Percentiles rank a stretch among this genome's conserved stretches.
Evolutionary conservation across 2,888 invertebrate genomes (phyloP).

Genomic region (Epirrhoe alternata): DNA sequence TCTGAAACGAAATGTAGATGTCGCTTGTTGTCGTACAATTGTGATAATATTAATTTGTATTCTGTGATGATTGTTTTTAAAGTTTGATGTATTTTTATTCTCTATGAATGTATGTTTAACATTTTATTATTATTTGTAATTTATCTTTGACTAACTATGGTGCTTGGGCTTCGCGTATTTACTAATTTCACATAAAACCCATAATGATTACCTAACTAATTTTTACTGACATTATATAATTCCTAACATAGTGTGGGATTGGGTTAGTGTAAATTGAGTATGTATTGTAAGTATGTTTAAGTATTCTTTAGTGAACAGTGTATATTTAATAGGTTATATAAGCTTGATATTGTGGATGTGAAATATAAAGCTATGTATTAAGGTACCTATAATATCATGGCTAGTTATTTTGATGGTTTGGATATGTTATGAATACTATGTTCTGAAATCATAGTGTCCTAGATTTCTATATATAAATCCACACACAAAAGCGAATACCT

Average conservation of each 20-base stretch:
- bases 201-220: neutral
- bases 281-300: neutral
- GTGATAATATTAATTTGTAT: neutral
- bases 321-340: neutral
- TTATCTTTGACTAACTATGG: conserved; percentile 14
- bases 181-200: neutral
- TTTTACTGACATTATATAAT: too few relatives aligned
- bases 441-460: too few relatives aligned
- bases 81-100: neutral
- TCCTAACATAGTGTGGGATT: too few relatives aligned
- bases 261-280: neutral
- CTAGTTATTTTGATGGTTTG: neutral
- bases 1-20: neutral
- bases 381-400: neutral
- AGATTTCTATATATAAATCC: too few relatives aligned
- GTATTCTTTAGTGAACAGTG: neutral
- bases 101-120: neutral
- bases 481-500: too few relatives aligned
- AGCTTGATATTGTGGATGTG: neutral
- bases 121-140: neutral
- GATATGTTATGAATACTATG: too few relatives aligned
- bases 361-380: neutral
- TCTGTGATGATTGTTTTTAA: neutral
- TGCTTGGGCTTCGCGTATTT: conserved; percentile 28
- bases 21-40: neutral